Conservation (phyloP, 2,888 invertebrate species). For the Neelides folsomi region DNA sequence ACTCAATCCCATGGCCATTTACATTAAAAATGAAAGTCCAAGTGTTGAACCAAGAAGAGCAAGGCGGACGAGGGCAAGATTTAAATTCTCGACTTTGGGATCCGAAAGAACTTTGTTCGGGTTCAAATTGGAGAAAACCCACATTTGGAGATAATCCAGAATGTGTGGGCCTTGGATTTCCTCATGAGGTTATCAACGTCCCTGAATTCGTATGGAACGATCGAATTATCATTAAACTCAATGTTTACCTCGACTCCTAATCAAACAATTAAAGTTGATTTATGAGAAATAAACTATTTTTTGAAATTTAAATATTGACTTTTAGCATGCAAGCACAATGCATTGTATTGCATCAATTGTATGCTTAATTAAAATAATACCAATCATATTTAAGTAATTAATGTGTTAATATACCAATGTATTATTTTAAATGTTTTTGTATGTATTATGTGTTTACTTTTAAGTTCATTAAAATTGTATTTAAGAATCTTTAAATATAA, state of each 20-base stretch:
- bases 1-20: constrained; percentile 39
- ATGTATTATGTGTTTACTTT: no score
- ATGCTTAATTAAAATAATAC: no score
- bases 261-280: background rate
- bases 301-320: no score
- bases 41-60: constrained; percentile 33
- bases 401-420: no score
- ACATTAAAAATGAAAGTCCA: constrained; percentile 36
- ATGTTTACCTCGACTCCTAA: constrained; percentile 41
- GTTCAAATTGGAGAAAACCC: constrained; percentile 39
- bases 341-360: no score
- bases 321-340: no score
- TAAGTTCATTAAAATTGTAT: no score
- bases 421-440: no score
- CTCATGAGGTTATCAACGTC: constrained; percentile 41
- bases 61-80: constrained; percentile 5
- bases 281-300: constrained; percentile 8
- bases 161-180: constrained; percentile 42
- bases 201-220: constrained; percentile 42
- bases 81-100: constrained; percentile 34
- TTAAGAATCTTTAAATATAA: no score
- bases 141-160: constrained; percentile 37
- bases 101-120: constrained; percentile 38
- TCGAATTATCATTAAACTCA: constrained; percentile 44
- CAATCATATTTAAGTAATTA: no score